Evolutionary conservation across 2,797 vertebrate genomes (phyloP).

Genomic region (Notolabrus celidotus): DNA sequence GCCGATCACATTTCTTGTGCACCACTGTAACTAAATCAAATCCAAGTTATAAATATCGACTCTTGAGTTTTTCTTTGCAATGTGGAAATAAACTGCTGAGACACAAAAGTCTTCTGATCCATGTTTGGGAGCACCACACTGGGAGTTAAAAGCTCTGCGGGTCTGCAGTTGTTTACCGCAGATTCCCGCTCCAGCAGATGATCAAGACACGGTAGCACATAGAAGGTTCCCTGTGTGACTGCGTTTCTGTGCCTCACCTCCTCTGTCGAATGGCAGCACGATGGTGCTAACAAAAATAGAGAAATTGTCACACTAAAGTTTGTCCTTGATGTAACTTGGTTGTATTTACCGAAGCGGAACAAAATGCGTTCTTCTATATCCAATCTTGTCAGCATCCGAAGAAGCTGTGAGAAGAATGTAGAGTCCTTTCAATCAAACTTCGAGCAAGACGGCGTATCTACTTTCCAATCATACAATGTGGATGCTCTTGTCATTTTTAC

Average conservation of each 20-base stretch:
- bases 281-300: slow-evolving; percentile 19
- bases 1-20: slow-evolving; percentile 41
- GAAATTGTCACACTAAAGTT: slow-evolving; percentile 8
- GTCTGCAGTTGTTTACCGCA: slow-evolving; percentile 41
- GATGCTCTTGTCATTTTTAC: slow-evolving; percentile 57
- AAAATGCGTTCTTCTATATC: slow-evolving; percentile 27
- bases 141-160: slow-evolving; percentile 36
- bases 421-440: slow-evolving; percentile 28
- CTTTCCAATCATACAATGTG: slow-evolving; percentile 54
- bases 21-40: slow-evolving; percentile 25
- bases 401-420: slow-evolving; percentile 15
- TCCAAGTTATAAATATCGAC: slow-evolving; percentile 24
- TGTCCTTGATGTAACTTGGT: slow-evolving; percentile 31
- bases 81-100: slow-evolving; percentile 26
- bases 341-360: slow-evolving; percentile 13
- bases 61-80: slow-evolving; percentile 15
- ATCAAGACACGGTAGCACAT: slow-evolving; percentile 45
- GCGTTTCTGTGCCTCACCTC: slow-evolving; percentile 29
- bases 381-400: slow-evolving; percentile 23
- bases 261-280: slow-evolving; percentile 28
- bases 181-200: slow-evolving; percentile 39
- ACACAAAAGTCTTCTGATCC: slow-evolving; percentile 33
- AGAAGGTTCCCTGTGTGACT: slow-evolving; percentile 11
- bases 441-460: slow-evolving; percentile 39
- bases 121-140: slow-evolving; percentile 10